phyloP scores from a whole-genome alignment of 2,113 vertebrate species.

The Tyto alba region DNA sequence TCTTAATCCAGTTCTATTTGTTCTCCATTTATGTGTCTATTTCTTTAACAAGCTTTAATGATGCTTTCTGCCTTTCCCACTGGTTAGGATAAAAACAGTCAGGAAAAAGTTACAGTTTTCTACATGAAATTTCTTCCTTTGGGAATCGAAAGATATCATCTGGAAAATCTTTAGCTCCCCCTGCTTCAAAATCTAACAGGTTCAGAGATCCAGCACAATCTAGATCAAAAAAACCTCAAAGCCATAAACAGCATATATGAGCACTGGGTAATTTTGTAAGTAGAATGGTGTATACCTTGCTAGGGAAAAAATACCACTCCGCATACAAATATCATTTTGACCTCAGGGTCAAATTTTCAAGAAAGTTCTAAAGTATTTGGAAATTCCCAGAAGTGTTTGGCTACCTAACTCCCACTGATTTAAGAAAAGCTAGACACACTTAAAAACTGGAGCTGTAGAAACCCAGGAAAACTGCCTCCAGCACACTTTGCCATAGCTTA shows the following conservation, averaged over 20 bases:
- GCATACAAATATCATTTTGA: background rate
- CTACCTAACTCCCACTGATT: too few species aligned
- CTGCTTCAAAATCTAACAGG: background rate
- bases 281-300: background rate
- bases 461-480: background rate
- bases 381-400: background rate
- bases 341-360: background rate
- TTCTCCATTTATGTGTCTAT: background rate
- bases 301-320: background rate
- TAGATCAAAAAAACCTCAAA: background rate
- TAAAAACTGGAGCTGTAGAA: background rate
- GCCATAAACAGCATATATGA: background rate
- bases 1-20: background rate
- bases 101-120: background rate
- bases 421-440: background rate
- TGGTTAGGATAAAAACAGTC: background rate
- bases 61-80: background rate
- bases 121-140: background rate
- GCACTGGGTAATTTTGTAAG: background rate
- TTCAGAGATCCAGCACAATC: background rate
- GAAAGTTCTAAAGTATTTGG: background rate
- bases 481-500: background rate
- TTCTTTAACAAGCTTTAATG: background rate
- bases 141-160: background rate
- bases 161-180: background rate